Evolutionary conservation across 2,797 vertebrate species (phyloP), one percentile per base, ranked within the genome.

Genomic region (Brachyrhaphis roseni): DNA sequence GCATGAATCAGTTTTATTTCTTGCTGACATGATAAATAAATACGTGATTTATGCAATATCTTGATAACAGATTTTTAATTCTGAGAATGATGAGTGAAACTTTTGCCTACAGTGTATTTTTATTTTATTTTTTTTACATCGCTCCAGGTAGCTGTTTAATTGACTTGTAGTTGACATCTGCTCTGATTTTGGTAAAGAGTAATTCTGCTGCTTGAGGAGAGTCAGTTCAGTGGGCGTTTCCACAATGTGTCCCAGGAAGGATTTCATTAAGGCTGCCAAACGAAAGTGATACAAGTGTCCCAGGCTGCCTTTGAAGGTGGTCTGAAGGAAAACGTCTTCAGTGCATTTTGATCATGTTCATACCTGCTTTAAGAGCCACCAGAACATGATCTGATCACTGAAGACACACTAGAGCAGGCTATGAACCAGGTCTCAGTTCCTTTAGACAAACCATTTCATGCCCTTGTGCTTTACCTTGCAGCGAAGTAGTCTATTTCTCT

Each of bases 281-380:
- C 20, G 1, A 23, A 39, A 68, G 20, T 39, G 64, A 39, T 23
- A 23, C 8, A 68, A 41, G 64, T 23, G 34, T 68, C 20, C 2
- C 36, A 4, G 20, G 8, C 20, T 10, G 3, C 11, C 23, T 68
- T 16, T 26, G 39, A 13, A 41, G 11, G 11, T 43, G 39, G 66
- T n/a, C 39, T 43, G 39, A 43, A 43, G 26, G 39, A 70, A 43
- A 43, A 11, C 39, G 11, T 70, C 23, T 36, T n/a, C 39, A 15
- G 36, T 70, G 39, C 23, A 68, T 41, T 68, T 43, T 68, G 66
- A 70, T 70, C 41, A 41, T n/a, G 36, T 43, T 68, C 36, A 68
- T 23, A 68, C 20, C 64, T 41, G 36, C 12, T 16, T 41, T 41
- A 68, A 13, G 39, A 70, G 23, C 36, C 39, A 36, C 66, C 20